phyloP scores from a whole-genome alignment of 2,888 invertebrate species.

The Tillus elongatus region DNA sequence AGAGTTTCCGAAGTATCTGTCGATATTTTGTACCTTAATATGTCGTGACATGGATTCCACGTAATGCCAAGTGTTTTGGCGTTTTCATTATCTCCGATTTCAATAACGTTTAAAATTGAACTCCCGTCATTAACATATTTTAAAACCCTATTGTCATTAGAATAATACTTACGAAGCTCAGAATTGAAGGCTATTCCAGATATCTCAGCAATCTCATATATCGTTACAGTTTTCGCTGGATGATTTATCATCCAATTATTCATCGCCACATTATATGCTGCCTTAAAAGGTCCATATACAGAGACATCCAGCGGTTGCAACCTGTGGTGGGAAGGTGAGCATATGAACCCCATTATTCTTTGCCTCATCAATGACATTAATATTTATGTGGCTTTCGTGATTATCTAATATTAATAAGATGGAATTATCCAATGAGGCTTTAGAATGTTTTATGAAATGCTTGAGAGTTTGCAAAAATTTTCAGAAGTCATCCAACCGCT shows the following conservation, averaged over 20 bases:
- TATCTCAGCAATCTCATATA: not conserved
- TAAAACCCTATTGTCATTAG: too few relatives aligned
- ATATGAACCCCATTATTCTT: not conserved
- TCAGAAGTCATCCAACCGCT: constrained; percentile 1
- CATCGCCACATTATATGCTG: not conserved
- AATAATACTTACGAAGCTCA: too few relatives aligned
- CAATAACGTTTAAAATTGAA: too few relatives aligned
- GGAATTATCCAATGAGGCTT: not conserved
- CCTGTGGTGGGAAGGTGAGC: constrained; percentile 1
- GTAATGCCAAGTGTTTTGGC: too few relatives aligned
- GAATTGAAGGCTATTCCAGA: too few relatives aligned
- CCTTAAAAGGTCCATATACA: not conserved
- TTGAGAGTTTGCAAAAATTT: not conserved
- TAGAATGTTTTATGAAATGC: not conserved
- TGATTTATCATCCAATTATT: not conserved
- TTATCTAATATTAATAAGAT: not conserved
- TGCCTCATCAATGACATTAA: too few relatives aligned
- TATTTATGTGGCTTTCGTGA: constrained; percentile 1
- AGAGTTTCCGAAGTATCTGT: too few relatives aligned
- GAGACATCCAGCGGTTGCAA: not conserved
- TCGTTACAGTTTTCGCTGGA: not conserved
- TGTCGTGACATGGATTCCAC: too few relatives aligned
- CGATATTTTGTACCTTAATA: too few relatives aligned
- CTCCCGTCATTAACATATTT: too few relatives aligned
- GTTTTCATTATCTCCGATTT: too few relatives aligned